Evolutionary conservation across 2,113 vertebrate genomes (phyloP).

Genomic region (Columba janthina): DNA sequence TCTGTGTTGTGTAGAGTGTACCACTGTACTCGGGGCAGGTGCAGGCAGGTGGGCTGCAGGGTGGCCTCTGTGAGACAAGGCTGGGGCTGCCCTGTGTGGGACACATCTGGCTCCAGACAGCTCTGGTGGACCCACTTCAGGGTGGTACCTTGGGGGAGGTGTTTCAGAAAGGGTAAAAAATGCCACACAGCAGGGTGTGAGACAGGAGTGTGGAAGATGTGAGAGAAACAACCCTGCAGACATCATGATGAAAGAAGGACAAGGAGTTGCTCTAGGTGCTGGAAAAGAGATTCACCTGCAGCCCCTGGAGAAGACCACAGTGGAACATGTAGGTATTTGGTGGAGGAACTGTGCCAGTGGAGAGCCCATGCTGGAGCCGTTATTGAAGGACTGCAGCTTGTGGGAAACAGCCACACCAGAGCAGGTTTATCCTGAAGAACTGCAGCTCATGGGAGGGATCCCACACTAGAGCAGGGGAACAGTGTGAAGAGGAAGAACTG

Average conservation of each 20-base stretch:
- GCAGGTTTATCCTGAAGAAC: background rate
- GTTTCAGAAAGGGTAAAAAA: background rate
- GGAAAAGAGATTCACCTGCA: background rate
- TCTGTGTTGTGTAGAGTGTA: background rate
- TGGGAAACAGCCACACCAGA: background rate
- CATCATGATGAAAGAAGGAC: background rate
- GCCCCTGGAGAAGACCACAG: background rate
- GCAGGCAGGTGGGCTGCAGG: background rate
- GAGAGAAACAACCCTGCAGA: background rate
- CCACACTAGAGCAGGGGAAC: background rate
- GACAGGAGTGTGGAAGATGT: background rate
- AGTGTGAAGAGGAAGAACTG: background rate
- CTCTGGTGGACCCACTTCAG: too few relatives aligned
- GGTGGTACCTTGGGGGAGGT: background rate
- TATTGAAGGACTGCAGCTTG: background rate
- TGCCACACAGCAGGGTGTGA: background rate
- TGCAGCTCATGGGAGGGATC: accelerated
- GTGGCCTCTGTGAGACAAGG: background rate
- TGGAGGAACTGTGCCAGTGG: background rate
- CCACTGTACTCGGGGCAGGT: background rate
- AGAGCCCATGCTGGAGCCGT: accelerated
- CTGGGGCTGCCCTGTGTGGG: background rate
- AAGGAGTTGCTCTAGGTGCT: background rate
- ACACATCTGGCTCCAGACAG: background rate
- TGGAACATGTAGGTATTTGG: background rate